These are phyloP conservation scores for Oreamnos americanus DNA, from an alignment of 2,113 vertebrate species.

Conservation along the genomic window DNA sequence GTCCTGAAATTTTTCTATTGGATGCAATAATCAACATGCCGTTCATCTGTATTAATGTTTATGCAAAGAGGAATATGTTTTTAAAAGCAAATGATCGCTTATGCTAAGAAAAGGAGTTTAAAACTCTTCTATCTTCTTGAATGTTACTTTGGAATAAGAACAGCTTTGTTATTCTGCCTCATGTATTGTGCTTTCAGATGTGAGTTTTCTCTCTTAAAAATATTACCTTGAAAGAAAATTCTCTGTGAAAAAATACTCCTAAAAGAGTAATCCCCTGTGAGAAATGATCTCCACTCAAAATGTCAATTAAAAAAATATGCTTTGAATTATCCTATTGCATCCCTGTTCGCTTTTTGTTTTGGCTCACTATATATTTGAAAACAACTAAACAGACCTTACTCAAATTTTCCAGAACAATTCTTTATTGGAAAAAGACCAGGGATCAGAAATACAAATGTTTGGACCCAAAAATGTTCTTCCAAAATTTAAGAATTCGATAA, in stretches of 20 bases:
- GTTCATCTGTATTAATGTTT: neutral
- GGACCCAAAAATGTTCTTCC: neutral
- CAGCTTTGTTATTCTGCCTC: slow-evolving; percentile 17
- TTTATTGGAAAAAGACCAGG: slow-evolving; percentile 48
- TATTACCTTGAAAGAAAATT: slow-evolving; percentile 28
- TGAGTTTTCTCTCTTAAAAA: neutral
- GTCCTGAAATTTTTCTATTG: neutral
- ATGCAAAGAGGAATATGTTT: neutral
- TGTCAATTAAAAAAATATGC: slow-evolving; percentile 12
- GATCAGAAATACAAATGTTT: slow-evolving; percentile 43
- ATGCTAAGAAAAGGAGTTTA: neutral
- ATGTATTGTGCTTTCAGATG: neutral
- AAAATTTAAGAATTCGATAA: slow-evolving; percentile 37
- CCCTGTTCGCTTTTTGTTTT: slow-evolving; percentile 37
- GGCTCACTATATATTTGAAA: slow-evolving; percentile 50
- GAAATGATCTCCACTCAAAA: slow-evolving; percentile 54
- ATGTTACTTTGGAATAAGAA: slow-evolving; percentile 3
- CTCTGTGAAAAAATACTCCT: neutral
- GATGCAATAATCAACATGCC: neutral
- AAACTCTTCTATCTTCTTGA: neutral
- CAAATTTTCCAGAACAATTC: slow-evolving; percentile 70
- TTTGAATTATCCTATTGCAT: slow-evolving; percentile 35
- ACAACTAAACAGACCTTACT: slow-evolving; percentile 59
- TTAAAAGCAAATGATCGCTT: neutral
- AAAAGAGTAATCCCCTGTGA: neutral